phyloP scores from a whole-genome alignment of 2,797 vertebrate species.

The Halcyon smyrnensis region DNA sequence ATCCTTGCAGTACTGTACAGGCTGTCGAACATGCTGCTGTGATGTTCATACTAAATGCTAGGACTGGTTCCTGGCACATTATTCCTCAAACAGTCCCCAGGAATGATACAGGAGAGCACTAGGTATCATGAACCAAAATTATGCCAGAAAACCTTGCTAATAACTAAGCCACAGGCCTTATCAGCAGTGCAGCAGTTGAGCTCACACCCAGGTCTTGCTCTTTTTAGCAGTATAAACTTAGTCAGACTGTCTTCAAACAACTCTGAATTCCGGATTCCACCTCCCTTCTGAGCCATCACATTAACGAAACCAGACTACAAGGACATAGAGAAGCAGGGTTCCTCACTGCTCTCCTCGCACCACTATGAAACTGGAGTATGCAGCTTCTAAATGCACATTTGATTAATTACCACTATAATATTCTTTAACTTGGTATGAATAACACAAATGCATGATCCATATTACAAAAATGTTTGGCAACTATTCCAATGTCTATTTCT shows the following conservation, averaged over 20 bases:
- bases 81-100: not conserved
- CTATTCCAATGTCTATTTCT: not conserved
- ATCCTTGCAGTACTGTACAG: not conserved
- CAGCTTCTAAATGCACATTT: not conserved
- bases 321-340: not conserved
- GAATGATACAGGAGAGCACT: not conserved
- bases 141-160: constrained; percentile 3
- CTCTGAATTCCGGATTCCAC: not conserved
- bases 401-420: not conserved
- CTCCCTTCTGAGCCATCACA: not conserved
- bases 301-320: not conserved
- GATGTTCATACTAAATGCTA: not conserved
- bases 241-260: not conserved
- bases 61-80: not conserved
- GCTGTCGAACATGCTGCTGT: not conserved
- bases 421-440: not conserved
- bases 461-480: not conserved
- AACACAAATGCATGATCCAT: not conserved
- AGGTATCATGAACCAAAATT: not conserved
- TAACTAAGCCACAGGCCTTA: constrained; percentile 15
- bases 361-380: not conserved
- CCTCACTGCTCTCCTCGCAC: not conserved
- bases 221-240: not conserved
- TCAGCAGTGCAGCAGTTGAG: not conserved
- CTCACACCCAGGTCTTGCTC: constrained; percentile 14